Conservation (phyloP, 53 echinoderm and acorn worm species). For the Luidia sarsii region DNA sequence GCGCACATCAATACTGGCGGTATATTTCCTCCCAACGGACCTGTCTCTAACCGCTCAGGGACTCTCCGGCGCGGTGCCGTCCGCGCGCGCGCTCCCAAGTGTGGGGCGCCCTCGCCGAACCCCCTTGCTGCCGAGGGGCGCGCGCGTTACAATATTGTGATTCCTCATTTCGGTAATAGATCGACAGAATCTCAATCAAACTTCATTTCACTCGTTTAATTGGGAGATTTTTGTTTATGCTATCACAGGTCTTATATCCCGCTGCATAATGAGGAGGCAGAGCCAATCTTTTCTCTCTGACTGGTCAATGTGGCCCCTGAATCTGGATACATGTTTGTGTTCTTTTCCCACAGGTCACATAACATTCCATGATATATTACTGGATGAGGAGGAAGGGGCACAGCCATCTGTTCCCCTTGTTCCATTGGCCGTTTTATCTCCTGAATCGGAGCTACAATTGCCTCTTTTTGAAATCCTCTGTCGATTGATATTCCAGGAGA, state of each 20-base stretch:
- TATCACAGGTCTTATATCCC: background rate
- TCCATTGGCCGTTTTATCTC: constrained; percentile 44
- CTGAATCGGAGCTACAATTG: constrained; percentile 45
- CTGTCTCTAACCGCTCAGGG: too few species aligned
- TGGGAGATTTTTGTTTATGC: background rate
- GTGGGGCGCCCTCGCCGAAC: too few species aligned
- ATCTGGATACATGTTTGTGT: background rate
- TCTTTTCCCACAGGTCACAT: constrained; percentile 19
- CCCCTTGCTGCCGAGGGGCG: too few species aligned
- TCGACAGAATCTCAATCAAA: too few species aligned
- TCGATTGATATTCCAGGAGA: constrained; percentile 32
- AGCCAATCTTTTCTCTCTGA: background rate
- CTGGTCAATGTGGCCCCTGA: constrained; percentile 21
- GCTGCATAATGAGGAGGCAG: background rate
- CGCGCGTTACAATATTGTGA: too few species aligned
- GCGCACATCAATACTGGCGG: too few species aligned
- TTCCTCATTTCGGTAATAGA: too few species aligned
- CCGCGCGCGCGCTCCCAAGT: too few species aligned
- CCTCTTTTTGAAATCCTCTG: constrained; percentile 58
- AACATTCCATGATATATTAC: constrained; percentile 20
- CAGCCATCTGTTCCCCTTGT: constrained; percentile 23
- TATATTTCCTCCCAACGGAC: too few species aligned
- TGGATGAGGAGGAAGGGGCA: constrained; percentile 37
- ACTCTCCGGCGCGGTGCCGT: too few species aligned
- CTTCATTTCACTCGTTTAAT: too few species aligned